A percentile compares a stretch with the other conserved stretches of the same genome.
Evolutionary conservation across 2,888 invertebrate species (phyloP).

Genomic region (Brenthis ino): DNA sequence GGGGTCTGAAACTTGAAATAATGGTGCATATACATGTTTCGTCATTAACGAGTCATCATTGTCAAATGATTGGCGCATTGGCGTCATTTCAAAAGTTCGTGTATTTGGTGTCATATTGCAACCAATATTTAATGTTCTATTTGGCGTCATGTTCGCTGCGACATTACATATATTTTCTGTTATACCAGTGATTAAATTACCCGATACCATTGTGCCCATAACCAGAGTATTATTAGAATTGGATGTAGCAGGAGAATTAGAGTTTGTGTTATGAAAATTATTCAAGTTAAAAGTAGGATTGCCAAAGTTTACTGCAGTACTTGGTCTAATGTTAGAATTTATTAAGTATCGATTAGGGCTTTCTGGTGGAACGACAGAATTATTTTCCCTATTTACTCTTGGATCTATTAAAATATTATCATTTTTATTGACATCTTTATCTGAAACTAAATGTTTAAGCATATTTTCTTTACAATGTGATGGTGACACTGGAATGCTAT

Average conservation of each 20-base stretch:
- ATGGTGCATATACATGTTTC: constrained; percentile 69
- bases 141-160: constrained; percentile 41
- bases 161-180: constrained; percentile 29
- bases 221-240: constrained; percentile 27
- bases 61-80: constrained; percentile 58
- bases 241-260: constrained; percentile 6
- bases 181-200: constrained; percentile 22
- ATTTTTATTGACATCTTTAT: constrained; percentile 24
- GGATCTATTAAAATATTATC: constrained; percentile 50
- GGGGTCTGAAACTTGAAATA: constrained; percentile 49
- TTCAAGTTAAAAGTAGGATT: constrained; percentile 13
- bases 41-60: constrained; percentile 46
- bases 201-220: constrained; percentile 24
- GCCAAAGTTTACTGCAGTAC: constrained; percentile 35
- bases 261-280: constrained; percentile 17
- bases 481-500: not conserved
- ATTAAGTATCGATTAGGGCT: constrained; percentile 46
- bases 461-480: constrained; percentile 10
- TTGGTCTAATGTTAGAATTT: constrained; percentile 48
- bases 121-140: constrained; percentile 38
- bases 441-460: constrained; percentile 11
- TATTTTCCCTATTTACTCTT: constrained; percentile 57
- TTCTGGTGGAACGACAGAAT: constrained; percentile 40
- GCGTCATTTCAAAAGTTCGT: constrained; percentile 40
- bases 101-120: constrained; percentile 45